Evolutionary conservation across 1,140 invertebrate species (phyloP), one percentile per base, ranked within the genome.

Genomic region (Acromyrmex echinatior): DNA sequence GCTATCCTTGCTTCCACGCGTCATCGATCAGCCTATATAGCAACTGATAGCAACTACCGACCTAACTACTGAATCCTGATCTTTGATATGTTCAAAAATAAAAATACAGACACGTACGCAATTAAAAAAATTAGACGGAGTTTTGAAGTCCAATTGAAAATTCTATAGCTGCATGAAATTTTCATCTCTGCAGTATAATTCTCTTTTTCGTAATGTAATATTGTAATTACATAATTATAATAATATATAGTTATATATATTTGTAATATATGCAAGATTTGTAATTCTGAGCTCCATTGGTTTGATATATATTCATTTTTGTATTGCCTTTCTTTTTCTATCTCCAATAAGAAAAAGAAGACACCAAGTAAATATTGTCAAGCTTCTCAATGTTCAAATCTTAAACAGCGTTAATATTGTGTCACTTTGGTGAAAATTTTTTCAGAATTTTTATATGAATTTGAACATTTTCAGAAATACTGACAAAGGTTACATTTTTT

Each of bases 21-120:
- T 25, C 80, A 84, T 84, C 56, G 80, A 84, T 84, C 45, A 49
- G 21, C 21, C 12, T 5, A 2, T 70, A 7, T 25, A 49, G 39
- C 45, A 3, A 35, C 31, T 35, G 31, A 35, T 35, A 35, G 31
- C 31, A 35, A 63, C 12, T 14, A 10, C 16, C 21, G 7, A 12
- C 9, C n/a, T 6, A 28, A 39, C 12, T 25, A 53, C n/a, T 4
- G 28, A 56, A 31, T 56, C 14, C 14, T 51, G 5, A 39, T n/a
- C n/a, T 3, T 70, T 5, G 14, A 28, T 45, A 21, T 21, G 10
- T 21, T 49, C 12, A 12, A 51, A 70, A 70, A 25, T 25, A 51
- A 51, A 70, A 49, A 70, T 68, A 25, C 21, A 5, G 12, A 14
- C 9, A 21, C 56, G 1, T 45, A 31, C 31, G 7, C 6, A 4